phyloP scores from a whole-genome alignment of 2,797 vertebrate genomes.

The Argya squamiceps region DNA sequence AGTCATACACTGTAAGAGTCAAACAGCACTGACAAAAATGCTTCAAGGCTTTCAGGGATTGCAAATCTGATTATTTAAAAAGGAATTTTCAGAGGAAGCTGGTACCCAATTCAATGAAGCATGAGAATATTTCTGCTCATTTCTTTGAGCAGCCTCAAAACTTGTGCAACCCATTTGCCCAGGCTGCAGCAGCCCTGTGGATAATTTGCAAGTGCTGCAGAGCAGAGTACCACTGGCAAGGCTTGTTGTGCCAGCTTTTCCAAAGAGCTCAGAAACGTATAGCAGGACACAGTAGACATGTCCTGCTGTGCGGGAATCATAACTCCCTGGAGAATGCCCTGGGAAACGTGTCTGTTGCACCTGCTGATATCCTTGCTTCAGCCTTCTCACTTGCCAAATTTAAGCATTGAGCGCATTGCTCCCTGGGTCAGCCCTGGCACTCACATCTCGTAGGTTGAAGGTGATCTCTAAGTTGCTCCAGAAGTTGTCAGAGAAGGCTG shows the following conservation, averaged over 20 bases:
- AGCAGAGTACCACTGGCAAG: neutral
- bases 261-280: neutral
- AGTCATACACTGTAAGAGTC: neutral
- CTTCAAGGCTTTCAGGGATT: neutral
- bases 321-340: neutral
- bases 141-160: neutral
- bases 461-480: constrained; percentile 97
- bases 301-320: neutral
- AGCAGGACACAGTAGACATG: neutral
- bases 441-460: constrained; percentile 96
- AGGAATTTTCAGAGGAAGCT: neutral
- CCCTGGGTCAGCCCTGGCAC: constrained; percentile 37
- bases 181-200: neutral
- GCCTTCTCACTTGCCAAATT: neutral
- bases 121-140: neutral
- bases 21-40: neutral
- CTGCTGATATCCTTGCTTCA: neutral
- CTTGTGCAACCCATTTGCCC: neutral
- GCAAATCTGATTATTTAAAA: neutral
- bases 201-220: neutral
- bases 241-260: neutral
- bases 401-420: neutral
- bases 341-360: neutral
- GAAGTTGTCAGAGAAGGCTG: constrained; percentile 91
- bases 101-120: neutral